A percentile compares a stretch with the other conserved stretches of the same genome.
phyloP scores from a whole-genome alignment of 2,888 invertebrate genomes.

The Lithophane socia region DNA sequence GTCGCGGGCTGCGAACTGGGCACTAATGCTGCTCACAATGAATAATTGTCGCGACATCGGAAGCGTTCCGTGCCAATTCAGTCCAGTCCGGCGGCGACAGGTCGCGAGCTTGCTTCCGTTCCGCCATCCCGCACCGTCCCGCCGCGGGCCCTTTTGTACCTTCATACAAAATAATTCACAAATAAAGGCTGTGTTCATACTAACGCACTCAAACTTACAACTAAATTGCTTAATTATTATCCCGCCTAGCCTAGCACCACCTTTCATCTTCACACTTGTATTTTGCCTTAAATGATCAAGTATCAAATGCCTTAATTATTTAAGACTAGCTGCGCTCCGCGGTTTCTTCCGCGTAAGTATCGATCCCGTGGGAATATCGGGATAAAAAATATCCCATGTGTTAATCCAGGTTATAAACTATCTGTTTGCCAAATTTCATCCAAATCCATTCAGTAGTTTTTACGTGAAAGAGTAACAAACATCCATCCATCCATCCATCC shows the following conservation, averaged over 20 bases:
- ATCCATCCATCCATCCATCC: too few species aligned
- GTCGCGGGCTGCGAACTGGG: not conserved
- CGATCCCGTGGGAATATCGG: too few species aligned
- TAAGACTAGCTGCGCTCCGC: too few species aligned
- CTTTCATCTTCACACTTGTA: not conserved
- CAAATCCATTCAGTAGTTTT: too few species aligned
- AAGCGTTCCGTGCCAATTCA: slow-evolving; percentile 24
- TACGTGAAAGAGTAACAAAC: too few species aligned
- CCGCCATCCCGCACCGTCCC: not conserved
- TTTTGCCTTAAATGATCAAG: too few species aligned
- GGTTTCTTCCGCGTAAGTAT: too few species aligned
- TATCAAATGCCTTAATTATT: too few species aligned
- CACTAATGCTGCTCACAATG: slow-evolving; percentile 12
- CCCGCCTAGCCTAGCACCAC: not conserved
- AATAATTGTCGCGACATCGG: slow-evolving; percentile 32
- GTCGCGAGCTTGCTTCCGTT: slow-evolving; percentile 40
- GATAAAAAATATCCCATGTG: too few species aligned
- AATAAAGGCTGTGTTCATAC: not conserved
- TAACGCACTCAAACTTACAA: too few species aligned
- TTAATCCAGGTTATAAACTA: too few species aligned
- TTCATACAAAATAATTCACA: not conserved
- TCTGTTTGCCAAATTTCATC: too few species aligned
- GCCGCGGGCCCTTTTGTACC: not conserved
- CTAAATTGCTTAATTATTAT: not conserved
- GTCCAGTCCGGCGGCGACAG: slow-evolving; percentile 41